These are phyloP conservation scores for Lymantria monacha DNA, from an alignment of 2,888 invertebrate species.

Conservation along the genomic window DNA sequence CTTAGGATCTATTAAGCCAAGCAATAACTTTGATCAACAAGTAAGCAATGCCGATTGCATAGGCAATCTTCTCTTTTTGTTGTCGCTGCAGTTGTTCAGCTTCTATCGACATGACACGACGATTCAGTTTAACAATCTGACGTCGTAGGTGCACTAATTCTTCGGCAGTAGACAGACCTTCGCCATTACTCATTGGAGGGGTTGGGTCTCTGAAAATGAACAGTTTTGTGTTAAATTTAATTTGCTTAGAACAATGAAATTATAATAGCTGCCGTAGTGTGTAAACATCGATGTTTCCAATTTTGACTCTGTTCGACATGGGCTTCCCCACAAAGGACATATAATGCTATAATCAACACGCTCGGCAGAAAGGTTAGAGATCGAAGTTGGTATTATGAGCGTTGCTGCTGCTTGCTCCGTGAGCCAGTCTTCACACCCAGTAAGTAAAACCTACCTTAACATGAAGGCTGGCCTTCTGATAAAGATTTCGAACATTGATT, in stretches of 20 bases:
- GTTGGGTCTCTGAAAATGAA: slow-evolving; percentile 84
- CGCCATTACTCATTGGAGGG: slow-evolving; percentile 84
- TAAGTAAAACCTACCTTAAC: too few relatives aligned
- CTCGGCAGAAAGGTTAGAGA: too few relatives aligned
- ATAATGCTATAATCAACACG: too few relatives aligned
- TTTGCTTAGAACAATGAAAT: neutral
- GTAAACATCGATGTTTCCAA: too few relatives aligned
- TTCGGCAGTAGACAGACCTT: slow-evolving; percentile 87
- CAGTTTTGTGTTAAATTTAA: neutral
- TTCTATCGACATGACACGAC: slow-evolving; percentile 93
- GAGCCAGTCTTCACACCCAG: too few relatives aligned
- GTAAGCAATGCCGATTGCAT: slow-evolving; percentile 92
- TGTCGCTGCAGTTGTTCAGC: slow-evolving; percentile 91
- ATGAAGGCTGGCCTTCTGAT: too few relatives aligned
- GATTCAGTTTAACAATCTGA: slow-evolving; percentile 93
- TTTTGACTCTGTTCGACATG: too few relatives aligned
- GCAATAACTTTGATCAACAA: slow-evolving; percentile 92
- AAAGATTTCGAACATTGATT: too few relatives aligned
- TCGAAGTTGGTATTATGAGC: too few relatives aligned
- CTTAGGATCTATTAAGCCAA: slow-evolving; percentile 86
- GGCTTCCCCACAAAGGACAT: too few relatives aligned
- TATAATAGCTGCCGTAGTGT: neutral
- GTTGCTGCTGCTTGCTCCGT: too few relatives aligned
- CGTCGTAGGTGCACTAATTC: slow-evolving; percentile 91
- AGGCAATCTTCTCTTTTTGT: slow-evolving; percentile 93